These are phyloP conservation scores for Meles meles DNA, from an alignment of 2,113 vertebrate species.

Conservation along the genomic window DNA sequence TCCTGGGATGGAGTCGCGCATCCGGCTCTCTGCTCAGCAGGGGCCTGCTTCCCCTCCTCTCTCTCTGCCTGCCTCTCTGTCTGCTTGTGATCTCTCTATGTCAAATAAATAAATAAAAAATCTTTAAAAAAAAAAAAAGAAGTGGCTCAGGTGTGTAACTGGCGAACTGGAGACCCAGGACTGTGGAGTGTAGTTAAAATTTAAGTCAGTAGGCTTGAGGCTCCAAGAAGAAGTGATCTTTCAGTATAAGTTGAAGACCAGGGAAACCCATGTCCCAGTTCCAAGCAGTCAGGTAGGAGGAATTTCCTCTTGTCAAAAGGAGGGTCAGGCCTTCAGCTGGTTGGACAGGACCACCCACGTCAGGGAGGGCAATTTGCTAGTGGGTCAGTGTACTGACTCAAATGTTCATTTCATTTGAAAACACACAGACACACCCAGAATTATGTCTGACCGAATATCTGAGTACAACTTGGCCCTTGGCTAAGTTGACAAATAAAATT, in stretches of 20 bases:
- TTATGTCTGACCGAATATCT: not conserved
- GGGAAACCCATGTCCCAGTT: not conserved
- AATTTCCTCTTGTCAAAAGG: not conserved
- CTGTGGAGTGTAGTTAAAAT: not conserved
- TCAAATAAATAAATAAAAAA: no score
- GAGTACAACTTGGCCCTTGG: not conserved
- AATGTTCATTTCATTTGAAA: not conserved
- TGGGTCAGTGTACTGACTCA: not conserved
- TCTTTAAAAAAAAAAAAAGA: no score
- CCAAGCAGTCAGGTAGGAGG: not conserved
- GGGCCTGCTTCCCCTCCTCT: no score
- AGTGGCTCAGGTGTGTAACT: not conserved
- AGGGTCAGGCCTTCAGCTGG: not conserved
- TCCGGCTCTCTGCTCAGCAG: no score
- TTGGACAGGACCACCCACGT: not conserved
- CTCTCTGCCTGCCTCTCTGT: no score
- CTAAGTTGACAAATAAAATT: not conserved
- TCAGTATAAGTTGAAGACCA: not conserved
- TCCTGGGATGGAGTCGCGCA: no score
- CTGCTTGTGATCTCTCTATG: no score
- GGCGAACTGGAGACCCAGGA: not conserved
- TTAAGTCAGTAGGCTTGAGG: not conserved
- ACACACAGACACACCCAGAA: not conserved
- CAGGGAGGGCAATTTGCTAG: not conserved
- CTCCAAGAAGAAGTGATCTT: not conserved